phyloP scores from a whole-genome alignment of 2,888 invertebrate species.

The Sphaerophoria taeniata region DNA sequence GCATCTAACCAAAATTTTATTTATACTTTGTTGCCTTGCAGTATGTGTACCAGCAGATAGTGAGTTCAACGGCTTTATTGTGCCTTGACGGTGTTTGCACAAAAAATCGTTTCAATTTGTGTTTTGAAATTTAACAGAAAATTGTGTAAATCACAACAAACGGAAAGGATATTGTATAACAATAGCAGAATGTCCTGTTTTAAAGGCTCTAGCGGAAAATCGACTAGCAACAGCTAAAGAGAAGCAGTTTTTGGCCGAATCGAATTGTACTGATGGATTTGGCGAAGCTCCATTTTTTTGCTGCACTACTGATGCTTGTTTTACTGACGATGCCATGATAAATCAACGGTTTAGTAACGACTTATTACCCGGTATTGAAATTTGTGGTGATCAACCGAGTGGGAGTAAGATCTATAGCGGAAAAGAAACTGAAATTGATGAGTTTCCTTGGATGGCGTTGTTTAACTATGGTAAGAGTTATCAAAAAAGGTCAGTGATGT shows the following conservation, averaged over 20 bases:
- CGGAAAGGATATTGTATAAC: slow-evolving; percentile 67
- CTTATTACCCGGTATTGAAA: slow-evolving; percentile 59
- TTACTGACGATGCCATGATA: background rate
- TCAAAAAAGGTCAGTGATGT: too few relatives aligned
- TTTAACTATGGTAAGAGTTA: slow-evolving; percentile 84
- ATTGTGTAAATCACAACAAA: slow-evolving; percentile 64
- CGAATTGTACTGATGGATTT: slow-evolving; percentile 63
- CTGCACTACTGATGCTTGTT: slow-evolving; percentile 63
- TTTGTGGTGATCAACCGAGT: slow-evolving; percentile 77
- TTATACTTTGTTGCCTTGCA: background rate
- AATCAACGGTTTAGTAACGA: slow-evolving; percentile 33
- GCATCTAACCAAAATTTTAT: background rate
- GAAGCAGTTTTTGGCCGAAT: slow-evolving; percentile 58
- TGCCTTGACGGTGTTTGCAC: too few relatives aligned
- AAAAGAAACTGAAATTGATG: slow-evolving; percentile 84
- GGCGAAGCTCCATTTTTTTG: slow-evolving; percentile 70
- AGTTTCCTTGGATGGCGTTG: slow-evolving; percentile 88
- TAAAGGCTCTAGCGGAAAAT: slow-evolving; percentile 15
- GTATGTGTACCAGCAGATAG: background rate
- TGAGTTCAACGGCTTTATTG: slow-evolving; percentile 37
- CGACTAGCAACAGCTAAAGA: slow-evolving; percentile 35
- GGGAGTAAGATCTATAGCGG: slow-evolving; percentile 86
- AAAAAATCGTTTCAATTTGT: too few relatives aligned
- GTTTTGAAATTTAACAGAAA: slow-evolving; percentile 1
- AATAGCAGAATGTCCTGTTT: slow-evolving; percentile 70